Conservation (phyloP, 2,888 invertebrate genomes). For the Drosophila anomalipes region DNA sequence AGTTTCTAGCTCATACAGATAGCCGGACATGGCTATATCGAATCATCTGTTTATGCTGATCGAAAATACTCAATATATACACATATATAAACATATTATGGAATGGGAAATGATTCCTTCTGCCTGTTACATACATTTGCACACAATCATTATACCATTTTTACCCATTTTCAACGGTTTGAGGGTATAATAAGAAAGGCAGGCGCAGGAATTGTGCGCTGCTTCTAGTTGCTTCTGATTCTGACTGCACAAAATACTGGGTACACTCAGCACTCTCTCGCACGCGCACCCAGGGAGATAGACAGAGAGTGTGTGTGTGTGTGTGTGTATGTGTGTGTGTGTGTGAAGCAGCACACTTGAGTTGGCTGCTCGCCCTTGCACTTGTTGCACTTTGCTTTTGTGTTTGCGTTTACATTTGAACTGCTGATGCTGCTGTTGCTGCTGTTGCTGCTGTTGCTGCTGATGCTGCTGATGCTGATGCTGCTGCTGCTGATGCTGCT, state of each 20-base stretch:
- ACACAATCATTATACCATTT: background rate
- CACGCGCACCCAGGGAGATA: constrained; percentile 1
- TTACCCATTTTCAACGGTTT: background rate
- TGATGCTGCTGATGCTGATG: constrained; percentile 1
- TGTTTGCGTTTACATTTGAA: constrained; percentile 3
- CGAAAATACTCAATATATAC: background rate
- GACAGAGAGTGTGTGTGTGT: background rate
- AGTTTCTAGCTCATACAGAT: background rate
- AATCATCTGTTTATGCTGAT: background rate
- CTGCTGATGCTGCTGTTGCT: constrained; percentile 4
- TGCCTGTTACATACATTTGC: background rate
- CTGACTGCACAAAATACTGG: constrained; percentile 60
- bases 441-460: constrained; percentile 2
- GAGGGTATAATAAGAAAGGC: constrained; percentile 32
- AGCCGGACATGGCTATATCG: background rate
- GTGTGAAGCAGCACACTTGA: constrained; percentile 45
- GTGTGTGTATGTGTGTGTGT: background rate
- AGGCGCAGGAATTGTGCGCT: constrained; percentile 23
- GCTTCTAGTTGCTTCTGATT: constrained; percentile 49
- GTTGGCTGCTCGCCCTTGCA: constrained; percentile 49
- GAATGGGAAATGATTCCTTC: background rate
- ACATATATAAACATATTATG: background rate
- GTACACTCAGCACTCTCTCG: constrained; percentile 32
- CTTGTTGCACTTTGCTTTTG: constrained; percentile 54
- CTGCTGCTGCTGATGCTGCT: constrained; percentile 4